Base-by-base conservation (phyloP, 2,113 vertebrate genomes). In the Sinosuthora webbiana region DNA sequence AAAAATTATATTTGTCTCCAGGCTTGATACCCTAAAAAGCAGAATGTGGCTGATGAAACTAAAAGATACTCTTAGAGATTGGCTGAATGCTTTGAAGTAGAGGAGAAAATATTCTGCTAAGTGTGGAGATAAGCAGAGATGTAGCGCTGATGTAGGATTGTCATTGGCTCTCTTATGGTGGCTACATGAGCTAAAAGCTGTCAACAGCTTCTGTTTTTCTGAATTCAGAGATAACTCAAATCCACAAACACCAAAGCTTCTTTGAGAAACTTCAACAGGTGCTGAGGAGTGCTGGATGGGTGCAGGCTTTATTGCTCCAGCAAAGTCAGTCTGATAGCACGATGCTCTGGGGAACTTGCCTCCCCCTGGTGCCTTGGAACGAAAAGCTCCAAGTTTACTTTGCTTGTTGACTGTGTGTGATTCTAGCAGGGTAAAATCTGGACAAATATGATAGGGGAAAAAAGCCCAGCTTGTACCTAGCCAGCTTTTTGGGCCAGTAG, bases 331-430 rank as follows among this genome's bases (percentile, higher is more conserved):
- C 62, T 62, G 23, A 57, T 67, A 52, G 55, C 16, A 16, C 0
- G 0, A 7, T 0, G 1, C 37, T 44, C 24, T 19, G 30, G 33
- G 44, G 67, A 76, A 50, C 28, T 22, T 19, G 8, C 13, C 5
- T 55, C 15, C 19, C 1, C 7, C 53, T 52, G 39, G 15, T 24
- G 33, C 28, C 47, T 75, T 50, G 52, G 18, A 82, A 63, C 5
- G 31, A 30, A 27, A 44, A 67, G 24, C 27, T 83, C 74, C 17
- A 45, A 9, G 42, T 70, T 70, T 69, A 42, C n/a, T 65, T 69
- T 82, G n/a, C 15, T 16, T 67, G 11, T 35, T 69, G 37, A 28
- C 15, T 81, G 4, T 67, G 4, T 67, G 25, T 71, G 68, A 76
- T 82, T 93, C 35, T 44, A 73, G 41, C 57, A 60, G 24, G 41